Percentiles rank a stretch among this genome's conserved stretches.
Evolutionary conservation across 2,888 invertebrate species (phyloP).

Genomic region (Melinaea menophilus): DNA sequence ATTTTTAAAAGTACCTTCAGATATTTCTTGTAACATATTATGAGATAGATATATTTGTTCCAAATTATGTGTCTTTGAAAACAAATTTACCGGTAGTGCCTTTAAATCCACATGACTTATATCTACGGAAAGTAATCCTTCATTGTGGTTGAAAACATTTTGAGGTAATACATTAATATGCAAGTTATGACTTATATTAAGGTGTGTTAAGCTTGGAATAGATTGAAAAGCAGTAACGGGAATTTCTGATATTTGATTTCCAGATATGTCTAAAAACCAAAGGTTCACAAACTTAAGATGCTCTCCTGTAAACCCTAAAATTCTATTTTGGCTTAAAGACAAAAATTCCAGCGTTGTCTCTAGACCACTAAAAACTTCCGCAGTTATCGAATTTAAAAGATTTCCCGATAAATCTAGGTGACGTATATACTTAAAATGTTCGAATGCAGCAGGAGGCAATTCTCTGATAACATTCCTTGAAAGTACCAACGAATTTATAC

Average conservation of each 20-base stretch:
- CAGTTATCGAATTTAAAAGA: conserved; percentile 82
- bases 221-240: conserved; percentile 82
- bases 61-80: conserved; percentile 82
- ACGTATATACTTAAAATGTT: conserved; percentile 84
- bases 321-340: conserved; percentile 85
- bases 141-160: conserved; percentile 83
- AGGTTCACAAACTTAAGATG: conserved; percentile 81
- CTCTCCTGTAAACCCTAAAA: conserved; percentile 81
- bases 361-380: conserved; percentile 86
- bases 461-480: conserved; percentile 92
- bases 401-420: conserved; percentile 89
- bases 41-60: conserved; percentile 83
- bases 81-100: conserved; percentile 83
- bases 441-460: conserved; percentile 88
- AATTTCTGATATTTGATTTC: conserved; percentile 86
- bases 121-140: conserved; percentile 83
- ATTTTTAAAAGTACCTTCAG: conserved; percentile 86
- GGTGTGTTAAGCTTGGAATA: conserved; percentile 81
- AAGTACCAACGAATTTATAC: conserved; percentile 84
- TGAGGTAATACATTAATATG: conserved; percentile 81
- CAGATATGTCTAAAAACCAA: conserved; percentile 85
- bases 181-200: conserved; percentile 87
- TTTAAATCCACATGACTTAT: conserved; percentile 86
- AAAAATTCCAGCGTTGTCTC: conserved; percentile 85
- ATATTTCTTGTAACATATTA: conserved; percentile 86